Evolutionary conservation across 1,140 invertebrate species (phyloP).

Genomic region (Macrobrachium nipponense): DNA sequence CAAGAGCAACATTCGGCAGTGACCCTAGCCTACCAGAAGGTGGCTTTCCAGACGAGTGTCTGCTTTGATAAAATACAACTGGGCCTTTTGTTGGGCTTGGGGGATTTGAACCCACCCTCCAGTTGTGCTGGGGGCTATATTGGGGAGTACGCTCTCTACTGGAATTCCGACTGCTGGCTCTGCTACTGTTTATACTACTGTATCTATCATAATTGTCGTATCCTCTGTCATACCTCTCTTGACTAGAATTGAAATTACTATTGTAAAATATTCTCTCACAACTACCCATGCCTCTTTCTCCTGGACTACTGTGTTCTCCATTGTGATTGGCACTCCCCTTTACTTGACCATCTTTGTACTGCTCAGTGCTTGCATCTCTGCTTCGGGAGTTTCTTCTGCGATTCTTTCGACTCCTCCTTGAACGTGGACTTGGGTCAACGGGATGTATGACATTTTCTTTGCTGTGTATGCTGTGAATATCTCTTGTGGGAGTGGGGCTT

Average conservation of each 20-base stretch:
- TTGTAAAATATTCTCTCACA: conserved; percentile 54
- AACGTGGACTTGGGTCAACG: conserved; percentile 40
- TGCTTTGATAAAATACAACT: conserved; percentile 17
- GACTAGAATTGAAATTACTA: conserved; percentile 29
- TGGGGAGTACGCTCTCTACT: conserved; percentile 41
- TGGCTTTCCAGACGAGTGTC: conserved; percentile 40
- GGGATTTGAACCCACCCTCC: conserved; percentile 44
- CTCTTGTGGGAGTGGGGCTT: conserved; percentile 55
- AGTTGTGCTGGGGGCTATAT: conserved; percentile 36
- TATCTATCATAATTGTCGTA: conserved; percentile 54
- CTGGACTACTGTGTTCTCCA: conserved; percentile 1
- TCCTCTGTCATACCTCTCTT: conserved; percentile 47
- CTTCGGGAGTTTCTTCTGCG: conserved; percentile 49
- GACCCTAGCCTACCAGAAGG: conserved; percentile 50
- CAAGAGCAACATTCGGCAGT: conserved; percentile 47
- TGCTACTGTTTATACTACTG: conserved; percentile 56
- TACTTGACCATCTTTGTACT: conserved; percentile 21
- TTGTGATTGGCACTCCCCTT: conserved; percentile 19
- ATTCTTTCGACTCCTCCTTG: conserved; percentile 39
- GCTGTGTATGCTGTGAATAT: conserved; percentile 61
- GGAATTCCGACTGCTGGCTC: conserved; percentile 50
- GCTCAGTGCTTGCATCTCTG: conserved; percentile 44
- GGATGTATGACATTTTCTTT: conserved; percentile 62
- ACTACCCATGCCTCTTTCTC: conserved; percentile 41
- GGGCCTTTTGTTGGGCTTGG: conserved; percentile 34